Evolutionary conservation across 2,888 invertebrate species (phyloP).

Genomic region (Actias luna): DNA sequence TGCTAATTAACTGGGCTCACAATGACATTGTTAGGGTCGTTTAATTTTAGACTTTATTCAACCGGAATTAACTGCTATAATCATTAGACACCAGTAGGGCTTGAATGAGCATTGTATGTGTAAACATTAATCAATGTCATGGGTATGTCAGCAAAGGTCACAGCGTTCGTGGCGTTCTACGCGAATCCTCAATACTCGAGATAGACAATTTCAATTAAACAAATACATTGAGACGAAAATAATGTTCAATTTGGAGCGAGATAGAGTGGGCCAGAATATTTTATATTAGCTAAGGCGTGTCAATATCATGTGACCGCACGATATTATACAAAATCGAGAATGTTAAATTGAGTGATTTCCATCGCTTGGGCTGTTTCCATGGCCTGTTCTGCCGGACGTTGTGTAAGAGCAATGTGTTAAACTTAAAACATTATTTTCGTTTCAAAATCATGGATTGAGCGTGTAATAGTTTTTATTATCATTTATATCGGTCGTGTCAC

Average conservation of each 20-base stretch:
- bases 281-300: conserved; percentile 39
- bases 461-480: conserved; percentile 60
- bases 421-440: conserved; percentile 28
- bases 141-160: conserved; percentile 67
- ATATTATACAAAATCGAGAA: conserved; percentile 29
- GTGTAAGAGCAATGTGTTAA: conserved; percentile 40
- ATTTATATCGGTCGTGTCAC: conserved; percentile 64
- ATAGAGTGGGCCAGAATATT: conserved; percentile 29
- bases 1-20: conserved; percentile 68
- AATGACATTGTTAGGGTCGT: conserved; percentile 39
- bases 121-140: conserved; percentile 76
- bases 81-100: conserved; percentile 36
- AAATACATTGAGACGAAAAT: conserved; percentile 20
- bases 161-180: conserved; percentile 47
- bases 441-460: conserved; percentile 35
- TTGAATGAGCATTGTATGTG: conserved; percentile 72
- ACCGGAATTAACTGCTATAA: conserved; percentile 40
- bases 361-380: conserved; percentile 31
- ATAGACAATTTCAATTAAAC: conserved; percentile 31
- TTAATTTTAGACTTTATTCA: conserved; percentile 52
- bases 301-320: conserved; percentile 42
- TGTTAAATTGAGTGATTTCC: conserved; percentile 30
- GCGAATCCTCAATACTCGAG: conserved; percentile 43
- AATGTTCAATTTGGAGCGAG: conserved; percentile 27
- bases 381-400: conserved; percentile 23